Evolutionary conservation across 2,888 invertebrate genomes (phyloP).

Genomic region (Synanthedon formicaeformis): DNA sequence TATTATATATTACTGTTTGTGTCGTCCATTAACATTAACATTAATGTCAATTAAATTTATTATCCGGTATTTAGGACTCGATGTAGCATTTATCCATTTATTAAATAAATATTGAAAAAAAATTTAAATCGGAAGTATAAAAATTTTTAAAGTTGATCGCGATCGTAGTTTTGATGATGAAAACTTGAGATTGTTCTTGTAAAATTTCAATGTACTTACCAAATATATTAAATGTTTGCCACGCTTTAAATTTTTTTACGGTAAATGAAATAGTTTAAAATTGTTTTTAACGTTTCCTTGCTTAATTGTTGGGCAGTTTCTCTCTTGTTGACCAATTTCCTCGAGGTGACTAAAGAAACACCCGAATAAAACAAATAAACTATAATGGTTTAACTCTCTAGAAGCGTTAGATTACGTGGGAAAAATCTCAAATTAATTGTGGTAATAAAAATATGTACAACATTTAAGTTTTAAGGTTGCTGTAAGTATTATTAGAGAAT

Average conservation of each 20-base stretch:
- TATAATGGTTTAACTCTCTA: constrained; percentile 64
- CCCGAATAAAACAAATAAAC: constrained; percentile 26
- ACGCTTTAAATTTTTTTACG: too few relatives aligned
- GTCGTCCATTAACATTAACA: constrained; percentile 18
- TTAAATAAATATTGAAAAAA: background rate
- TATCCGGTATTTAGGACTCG: background rate
- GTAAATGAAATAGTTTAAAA: constrained; percentile 1
- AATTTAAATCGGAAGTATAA: background rate
- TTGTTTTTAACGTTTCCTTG: too few relatives aligned
- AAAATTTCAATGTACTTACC: background rate
- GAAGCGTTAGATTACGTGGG: constrained; percentile 53
- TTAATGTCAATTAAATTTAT: constrained; percentile 23
- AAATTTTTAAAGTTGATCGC: background rate
- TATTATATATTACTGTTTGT: constrained; percentile 13
- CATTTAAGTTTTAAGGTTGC: constrained; percentile 59
- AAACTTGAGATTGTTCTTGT: background rate
- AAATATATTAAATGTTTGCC: too few relatives aligned
- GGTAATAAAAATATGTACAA: constrained; percentile 67
- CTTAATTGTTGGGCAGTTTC: background rate
- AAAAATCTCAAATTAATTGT: constrained; percentile 68
- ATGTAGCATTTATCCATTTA: background rate
- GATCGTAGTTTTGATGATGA: background rate
- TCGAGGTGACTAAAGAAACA: background rate
- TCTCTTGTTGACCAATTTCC: constrained; percentile 41
- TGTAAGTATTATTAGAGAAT: constrained; percentile 69